Evolutionary conservation across 1,140 invertebrate species (phyloP), one percentile per base, ranked within the genome.

Genomic region (Triops cancriformis): DNA sequence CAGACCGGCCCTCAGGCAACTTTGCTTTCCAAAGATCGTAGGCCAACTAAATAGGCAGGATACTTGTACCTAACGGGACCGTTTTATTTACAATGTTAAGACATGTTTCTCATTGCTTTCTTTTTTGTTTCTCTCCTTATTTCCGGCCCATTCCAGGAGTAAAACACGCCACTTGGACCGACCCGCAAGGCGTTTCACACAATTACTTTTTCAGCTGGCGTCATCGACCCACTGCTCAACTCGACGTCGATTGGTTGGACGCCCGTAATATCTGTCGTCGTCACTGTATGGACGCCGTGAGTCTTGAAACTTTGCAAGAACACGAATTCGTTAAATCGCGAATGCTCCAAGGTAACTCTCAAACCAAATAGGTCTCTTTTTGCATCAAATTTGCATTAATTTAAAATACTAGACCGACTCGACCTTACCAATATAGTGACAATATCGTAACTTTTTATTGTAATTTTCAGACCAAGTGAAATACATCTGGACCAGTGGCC

Each of bases 161-260:
- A 2, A 89, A 93, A 79, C 93, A 95, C 82, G 90, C 93, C 23
- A 91, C 91, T 11, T 95, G 94, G 86, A 89, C 93, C 80, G 93
- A 95, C 83, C 92, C 91, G 4, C 87, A 93, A 74, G 93, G 93
- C 26, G 92, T 94, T 23, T 89, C 90, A 1, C 93, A 95, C 82
- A 93, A 93, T 28, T 96, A 96, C 85, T 96, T 96, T 90, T 95
- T 95, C 90, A 94, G 93, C 82, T 95, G 94, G 94, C 92, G 94
- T 82, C 94, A 96, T 84, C 87, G 88, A 26, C 93, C 94, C 1
- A 96, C 94, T 18, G 88, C 92, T 80, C 92, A 87, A 81, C 86
- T 95, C 73, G 94, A 95, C 86, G 93, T 95, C 7, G 94, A 95
- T 82, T 96, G 94, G 94, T 85, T 96, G 23, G 94, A 95, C 82